Evolutionary conservation across 2,113 vertebrate species (phyloP).

Genomic region (Archilochus colubris): DNA sequence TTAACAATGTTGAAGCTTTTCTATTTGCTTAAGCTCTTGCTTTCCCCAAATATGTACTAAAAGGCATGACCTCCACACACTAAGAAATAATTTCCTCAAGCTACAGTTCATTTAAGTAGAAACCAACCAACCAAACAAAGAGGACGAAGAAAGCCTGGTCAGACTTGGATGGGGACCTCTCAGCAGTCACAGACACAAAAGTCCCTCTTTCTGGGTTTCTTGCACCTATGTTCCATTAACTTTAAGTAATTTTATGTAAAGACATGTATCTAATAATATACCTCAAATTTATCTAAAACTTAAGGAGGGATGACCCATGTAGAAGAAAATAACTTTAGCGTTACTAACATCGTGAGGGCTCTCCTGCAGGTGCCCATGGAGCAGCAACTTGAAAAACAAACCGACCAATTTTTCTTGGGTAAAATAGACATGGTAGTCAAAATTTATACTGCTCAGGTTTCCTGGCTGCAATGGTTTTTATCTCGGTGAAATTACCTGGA

Average conservation of each 20-base stretch:
- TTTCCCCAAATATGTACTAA: neutral
- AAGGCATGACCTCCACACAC: rapidly evolving
- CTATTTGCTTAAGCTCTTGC: neutral
- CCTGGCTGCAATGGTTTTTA: neutral
- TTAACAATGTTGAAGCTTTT: neutral
- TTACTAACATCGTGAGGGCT: neutral
- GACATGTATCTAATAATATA: neutral
- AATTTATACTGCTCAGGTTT: neutral
- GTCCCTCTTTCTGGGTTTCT: neutral
- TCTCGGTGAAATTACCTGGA: neutral
- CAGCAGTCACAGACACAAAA: neutral
- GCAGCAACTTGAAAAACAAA: neutral
- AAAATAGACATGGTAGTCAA: neutral
- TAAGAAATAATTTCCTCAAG: neutral
- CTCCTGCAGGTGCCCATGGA: neutral
- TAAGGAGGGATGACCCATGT: neutral
- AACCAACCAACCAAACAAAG: neutral
- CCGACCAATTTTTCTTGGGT: neutral
- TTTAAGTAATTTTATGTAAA: neutral
- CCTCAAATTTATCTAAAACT: neutral
- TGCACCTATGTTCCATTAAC: neutral
- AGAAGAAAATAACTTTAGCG: neutral
- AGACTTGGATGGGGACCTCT: neutral
- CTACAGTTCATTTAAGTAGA: neutral
- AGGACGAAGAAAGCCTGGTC: neutral